These are phyloP conservation scores for Augiades crinisus DNA, from an alignment of 2,888 invertebrate genomes.

Conservation along the genomic window DNA sequence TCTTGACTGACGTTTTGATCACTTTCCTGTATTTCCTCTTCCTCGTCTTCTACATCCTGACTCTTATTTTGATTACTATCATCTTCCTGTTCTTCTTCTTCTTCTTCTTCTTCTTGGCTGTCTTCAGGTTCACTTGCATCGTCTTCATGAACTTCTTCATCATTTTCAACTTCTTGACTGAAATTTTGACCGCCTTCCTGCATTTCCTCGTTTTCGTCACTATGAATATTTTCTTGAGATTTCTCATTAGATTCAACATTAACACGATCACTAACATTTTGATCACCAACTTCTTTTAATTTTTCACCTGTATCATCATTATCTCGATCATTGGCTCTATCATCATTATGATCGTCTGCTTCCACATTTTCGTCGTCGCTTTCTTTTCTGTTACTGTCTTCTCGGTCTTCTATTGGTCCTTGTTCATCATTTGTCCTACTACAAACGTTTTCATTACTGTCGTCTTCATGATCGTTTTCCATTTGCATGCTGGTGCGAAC, in stretches of 20 bases:
- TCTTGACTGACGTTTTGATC: neutral
- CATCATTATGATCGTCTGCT: neutral
- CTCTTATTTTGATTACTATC: neutral
- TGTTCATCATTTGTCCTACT: neutral
- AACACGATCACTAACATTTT: too few relatives aligned
- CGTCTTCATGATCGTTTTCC: conserved; percentile 1
- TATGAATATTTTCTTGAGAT: neutral
- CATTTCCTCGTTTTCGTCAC: neutral
- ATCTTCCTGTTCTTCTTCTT: too few relatives aligned
- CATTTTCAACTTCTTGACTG: neutral
- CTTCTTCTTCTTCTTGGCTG: neutral
- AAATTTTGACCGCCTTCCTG: neutral
- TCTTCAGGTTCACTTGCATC: conserved; percentile 16
- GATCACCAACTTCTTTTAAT: neutral
- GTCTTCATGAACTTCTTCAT: neutral
- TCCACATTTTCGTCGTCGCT: neutral
- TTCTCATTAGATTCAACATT: too few relatives aligned
- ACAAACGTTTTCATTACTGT: conserved; percentile 20
- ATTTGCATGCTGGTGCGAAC: too few relatives aligned
- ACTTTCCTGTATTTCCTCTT: neutral
- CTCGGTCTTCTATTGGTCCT: too few relatives aligned
- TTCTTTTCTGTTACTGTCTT: neutral
- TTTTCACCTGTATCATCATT: too few relatives aligned
- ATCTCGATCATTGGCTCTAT: too few relatives aligned
- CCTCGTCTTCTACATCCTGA: neutral